Evolutionary conservation across 2,113 vertebrate species (phyloP), one percentile per base, ranked within the genome.

Genomic region (Steatornis caripensis): DNA sequence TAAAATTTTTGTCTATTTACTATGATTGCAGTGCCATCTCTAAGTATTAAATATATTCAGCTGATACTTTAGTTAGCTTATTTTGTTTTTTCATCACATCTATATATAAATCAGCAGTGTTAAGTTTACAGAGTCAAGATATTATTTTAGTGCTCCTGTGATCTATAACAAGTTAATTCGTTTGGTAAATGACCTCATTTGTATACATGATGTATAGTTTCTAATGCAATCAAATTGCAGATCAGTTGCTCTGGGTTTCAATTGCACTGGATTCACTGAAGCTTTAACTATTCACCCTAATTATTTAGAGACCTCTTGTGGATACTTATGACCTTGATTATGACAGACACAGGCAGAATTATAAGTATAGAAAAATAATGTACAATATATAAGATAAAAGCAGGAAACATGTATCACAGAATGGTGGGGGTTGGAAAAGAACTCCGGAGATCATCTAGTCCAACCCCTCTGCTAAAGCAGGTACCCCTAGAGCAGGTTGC

Each of bases 251-350:
- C 17, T 72, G 41, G 36, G 22, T 93, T 95, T 89, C 70, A 72
- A 12, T 55, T 87, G 30, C 61, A 36, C 19, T 60, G 65, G 57
- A 85, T 91, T 82, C 87, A 82, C 34, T 83, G 87, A 84, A 69
- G 84, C 65, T 91, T 82, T 85, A 89, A 76, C 53, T 87, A 69
- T 68, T 61, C 32, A 76, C 49, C 39, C 57, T 82, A 76, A 95
- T 91, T 95, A 89, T 96, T 95, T 79, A 68, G 48, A 89, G 57
- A 71, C 43, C 70, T 19, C 32, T 84, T 85, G 69, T 69, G 87
- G 72, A 26, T 87, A 84, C 77, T 84, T 75, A 75, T 1, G 5
- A 29, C 69, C 74, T 94, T 91, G 69, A 53, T 87, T 96, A 65
- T 48, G 45, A 32, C 11, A 87, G 74, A 75, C 69, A 84, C 12